Conservation (phyloP, 2,797 vertebrate genomes). For the Limosa lapponica region DNA sequence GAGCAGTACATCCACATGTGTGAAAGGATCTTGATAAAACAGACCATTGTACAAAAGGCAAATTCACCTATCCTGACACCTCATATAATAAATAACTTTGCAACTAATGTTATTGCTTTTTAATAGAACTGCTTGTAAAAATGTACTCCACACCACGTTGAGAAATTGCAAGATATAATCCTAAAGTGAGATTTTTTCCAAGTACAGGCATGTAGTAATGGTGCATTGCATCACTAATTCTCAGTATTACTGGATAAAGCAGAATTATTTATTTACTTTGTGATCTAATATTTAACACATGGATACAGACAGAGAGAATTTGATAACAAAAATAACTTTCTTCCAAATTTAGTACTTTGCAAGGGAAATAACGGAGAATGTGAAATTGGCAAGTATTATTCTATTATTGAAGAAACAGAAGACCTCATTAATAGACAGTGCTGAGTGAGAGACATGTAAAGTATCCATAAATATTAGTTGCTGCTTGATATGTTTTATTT, state of each 20-base stretch:
- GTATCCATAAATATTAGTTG: background rate
- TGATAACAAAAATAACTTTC: background rate
- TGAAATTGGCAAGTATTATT: background rate
- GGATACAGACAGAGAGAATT: background rate
- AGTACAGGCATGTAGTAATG: background rate
- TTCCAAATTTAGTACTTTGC: background rate
- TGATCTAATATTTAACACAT: background rate
- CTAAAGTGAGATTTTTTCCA: background rate
- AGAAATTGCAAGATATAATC: background rate
- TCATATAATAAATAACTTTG: background rate
- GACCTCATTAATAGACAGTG: background rate
- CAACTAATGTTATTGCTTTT: background rate
- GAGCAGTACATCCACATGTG: background rate
- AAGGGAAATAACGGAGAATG: background rate
- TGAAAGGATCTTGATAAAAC: background rate
- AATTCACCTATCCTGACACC: background rate
- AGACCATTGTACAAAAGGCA: background rate
- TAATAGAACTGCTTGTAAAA: background rate
- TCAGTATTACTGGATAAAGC: background rate
- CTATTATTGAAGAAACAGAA: background rate
- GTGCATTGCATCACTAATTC: background rate
- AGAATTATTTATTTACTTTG: constrained; percentile 7
- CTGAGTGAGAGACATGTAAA: background rate
- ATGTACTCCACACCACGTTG: background rate
- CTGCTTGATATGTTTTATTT: background rate